Base-by-base conservation (phyloP, 2,888 invertebrate species). In the Ceramica pisi region DNA sequence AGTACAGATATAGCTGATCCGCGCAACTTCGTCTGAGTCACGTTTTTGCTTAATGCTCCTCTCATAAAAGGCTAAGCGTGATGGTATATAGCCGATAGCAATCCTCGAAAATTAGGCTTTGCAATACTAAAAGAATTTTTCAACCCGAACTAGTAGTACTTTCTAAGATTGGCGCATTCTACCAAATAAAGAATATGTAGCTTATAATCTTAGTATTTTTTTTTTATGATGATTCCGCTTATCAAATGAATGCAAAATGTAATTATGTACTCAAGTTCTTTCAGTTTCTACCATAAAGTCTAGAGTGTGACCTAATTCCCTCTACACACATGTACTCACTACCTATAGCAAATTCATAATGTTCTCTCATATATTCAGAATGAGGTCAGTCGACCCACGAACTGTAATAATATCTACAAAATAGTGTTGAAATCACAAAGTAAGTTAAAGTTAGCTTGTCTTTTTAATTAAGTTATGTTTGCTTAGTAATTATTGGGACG, bases 381-480 rank as follows among this genome's bases (percentile, higher is more conserved):
- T 44, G 38, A 63, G 59, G 48, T 63, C 71, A 51, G 9, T 21
- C 23, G 48, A 41, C 21, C 46, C 21, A 60, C 23, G 26, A 38
- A n/a, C 10, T 41, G 41, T 7, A 38, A 21, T 46, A 76, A 67
- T 48, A 65, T 57, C n/a, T 23, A 53, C 53, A 51, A 72, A 64
- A 67, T 57, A 19, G 12, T 56, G 61, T 46, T 46, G 56, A 66
- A 84, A 78, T 77, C 66, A 83, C 44, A 65, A 74, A 77, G 67
- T 63, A 59, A 80, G 56, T 68, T 55, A 23, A 66, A 53, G 48
- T 68, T 38, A 70, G 55, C 62, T 62, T 80, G 67, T 55, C 71
- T 67, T 73, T 81, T 66, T 61, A 75, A 78, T 83, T 75, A 51
- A 71, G 9, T 78, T 70, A n/a, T 67, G 65, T 75, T 82, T 82